Evolutionary conservation across 1,140 invertebrate genomes (phyloP).

Genomic region (Metopolophium dirhodum): DNA sequence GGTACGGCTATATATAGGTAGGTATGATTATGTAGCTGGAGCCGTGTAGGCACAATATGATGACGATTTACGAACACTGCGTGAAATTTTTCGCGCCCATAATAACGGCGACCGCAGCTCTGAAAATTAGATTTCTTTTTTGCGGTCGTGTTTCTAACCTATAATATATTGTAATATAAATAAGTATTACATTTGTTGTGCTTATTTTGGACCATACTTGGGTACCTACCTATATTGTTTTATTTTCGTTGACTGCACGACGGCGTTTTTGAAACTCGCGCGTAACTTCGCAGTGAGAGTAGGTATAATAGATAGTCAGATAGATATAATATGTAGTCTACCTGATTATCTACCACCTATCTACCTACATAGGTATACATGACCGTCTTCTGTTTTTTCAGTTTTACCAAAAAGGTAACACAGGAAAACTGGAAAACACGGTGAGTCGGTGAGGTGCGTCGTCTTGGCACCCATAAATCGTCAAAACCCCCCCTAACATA

Average conservation of each 20-base stretch:
- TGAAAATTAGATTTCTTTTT: conserved; percentile 18
- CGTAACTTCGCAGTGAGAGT: neutral
- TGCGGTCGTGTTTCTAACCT: neutral
- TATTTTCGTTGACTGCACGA: neutral
- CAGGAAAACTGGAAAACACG: too few species aligned
- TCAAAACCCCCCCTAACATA: too few species aligned
- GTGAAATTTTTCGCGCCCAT: neutral
- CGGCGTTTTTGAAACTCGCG: neutral
- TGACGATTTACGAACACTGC: neutral
- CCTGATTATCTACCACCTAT: too few species aligned
- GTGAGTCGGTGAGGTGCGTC: too few species aligned
- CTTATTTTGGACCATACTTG: neutral
- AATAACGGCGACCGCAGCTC: neutral
- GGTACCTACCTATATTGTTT: neutral
- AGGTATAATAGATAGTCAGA: too few species aligned
- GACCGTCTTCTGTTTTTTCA: too few species aligned
- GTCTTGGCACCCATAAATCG: too few species aligned
- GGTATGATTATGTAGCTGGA: neutral
- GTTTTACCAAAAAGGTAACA: too few species aligned
- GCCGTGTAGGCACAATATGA: neutral
- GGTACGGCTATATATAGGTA: too few species aligned
- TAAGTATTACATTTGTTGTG: too few species aligned
- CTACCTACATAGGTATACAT: too few species aligned
- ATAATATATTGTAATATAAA: neutral
- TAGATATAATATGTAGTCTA: too few species aligned